Evolutionary conservation across 2,797 vertebrate genomes (phyloP), one percentile per base, ranked within the genome.

Genomic region (Aeoliscus strigatus): DNA sequence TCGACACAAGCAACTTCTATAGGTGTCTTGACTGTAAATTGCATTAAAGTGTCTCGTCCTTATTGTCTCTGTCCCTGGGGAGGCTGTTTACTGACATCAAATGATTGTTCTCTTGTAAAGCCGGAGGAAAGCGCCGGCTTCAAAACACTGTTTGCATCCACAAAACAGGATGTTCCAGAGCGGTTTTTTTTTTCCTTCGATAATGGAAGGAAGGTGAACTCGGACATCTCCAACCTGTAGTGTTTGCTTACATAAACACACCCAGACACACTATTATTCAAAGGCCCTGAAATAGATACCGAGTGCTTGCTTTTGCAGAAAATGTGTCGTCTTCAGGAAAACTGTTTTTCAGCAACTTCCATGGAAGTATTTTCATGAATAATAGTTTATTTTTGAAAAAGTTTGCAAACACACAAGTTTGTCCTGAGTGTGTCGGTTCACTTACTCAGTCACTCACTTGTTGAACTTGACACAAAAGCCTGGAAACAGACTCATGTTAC

Each of bases 101-200:
- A 56, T 45, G 44, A 62, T 72, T 77, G 70, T 77, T 79, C 72
- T 75, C 66, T 58, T 41, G 28, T 59, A 46, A 46, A 21, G 18
- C 1, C 15, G 44, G 60, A 60, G 52, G 62, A 73, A 75, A 60
- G 50, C 35, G 39, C n/a, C 54, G 57, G 27, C 60, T 61, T 49
- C 41, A 26, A 44, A 56, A 63, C 39, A 15, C 47, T 80, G 79
- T 83, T 83, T 82, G 74, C 57, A 33, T 70, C 65, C 67, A 24
- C 10, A 77, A 72, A 85, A 85, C 84, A 84, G 82, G 84, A 85
- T 73, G 75, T 75, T 71, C 56, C 39, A 66, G 60, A 48, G 39
- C 35, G 70, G 61, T 69, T 82, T 74, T 77, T 75, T 68, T 72
- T 70, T 74, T 77, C 77, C 70, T 72, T 70, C 63, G 3, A 56